phyloP scores from a whole-genome alignment of 2,797 vertebrate genomes.

The Nannoperca australis region DNA sequence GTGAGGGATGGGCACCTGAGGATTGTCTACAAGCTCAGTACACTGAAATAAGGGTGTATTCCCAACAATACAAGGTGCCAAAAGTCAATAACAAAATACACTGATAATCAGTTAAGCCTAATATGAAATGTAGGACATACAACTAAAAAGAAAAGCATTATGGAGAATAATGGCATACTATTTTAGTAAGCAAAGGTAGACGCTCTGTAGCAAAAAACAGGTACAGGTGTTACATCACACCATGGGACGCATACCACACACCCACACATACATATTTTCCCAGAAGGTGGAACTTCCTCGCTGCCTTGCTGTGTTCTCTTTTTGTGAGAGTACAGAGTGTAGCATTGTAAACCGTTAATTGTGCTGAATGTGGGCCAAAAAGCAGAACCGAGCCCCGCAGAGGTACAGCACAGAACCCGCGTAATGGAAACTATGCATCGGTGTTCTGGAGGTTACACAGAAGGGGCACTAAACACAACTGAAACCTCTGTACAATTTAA shows the following conservation, averaged over 20 bases:
- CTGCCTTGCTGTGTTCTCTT: background rate
- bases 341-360: background rate
- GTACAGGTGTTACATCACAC: background rate
- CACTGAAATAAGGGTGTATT: slow-evolving; percentile 19
- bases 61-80: slow-evolving; percentile 6
- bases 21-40: slow-evolving; percentile 1
- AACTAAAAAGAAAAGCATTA: background rate
- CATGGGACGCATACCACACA: background rate
- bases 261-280: background rate
- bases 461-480: background rate
- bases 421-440: background rate
- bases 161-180: accelerated
- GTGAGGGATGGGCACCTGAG: slow-evolving; percentile 59
- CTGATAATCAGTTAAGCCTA: background rate
- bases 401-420: background rate
- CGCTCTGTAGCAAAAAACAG: too few relatives aligned
- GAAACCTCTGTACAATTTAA: background rate
- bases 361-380: background rate
- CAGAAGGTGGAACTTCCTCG: background rate
- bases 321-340: background rate
- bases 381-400: background rate
- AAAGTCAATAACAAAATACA: background rate
- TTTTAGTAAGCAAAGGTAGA: background rate
- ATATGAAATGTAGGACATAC: accelerated
- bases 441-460: background rate